Evolutionary conservation across 2,797 vertebrate genomes (phyloP), one percentile per base, ranked within the genome.

Genomic region (Phylloscopus collybita): DNA sequence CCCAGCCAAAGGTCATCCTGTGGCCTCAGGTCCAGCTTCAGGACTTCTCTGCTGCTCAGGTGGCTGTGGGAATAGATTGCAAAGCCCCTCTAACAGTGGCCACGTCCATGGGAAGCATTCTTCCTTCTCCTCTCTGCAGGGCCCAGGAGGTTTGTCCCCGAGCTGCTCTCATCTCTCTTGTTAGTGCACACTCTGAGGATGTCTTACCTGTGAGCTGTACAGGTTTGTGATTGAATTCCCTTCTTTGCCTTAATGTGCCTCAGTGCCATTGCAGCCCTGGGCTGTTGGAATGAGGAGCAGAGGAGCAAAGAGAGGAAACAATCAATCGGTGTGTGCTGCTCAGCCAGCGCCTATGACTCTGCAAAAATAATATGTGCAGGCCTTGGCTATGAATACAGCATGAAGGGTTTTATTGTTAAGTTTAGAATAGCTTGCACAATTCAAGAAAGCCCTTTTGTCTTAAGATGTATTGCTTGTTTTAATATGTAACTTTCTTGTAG

Each of bases 281-380:
- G 34, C 60, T 81, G 67, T 53, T 92, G 79, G 65, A 80, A 16
- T 60, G 89, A 97, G 97, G 87, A 84, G 78, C 49, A 78, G 80
- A 97, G 94, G 95, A 96, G 74, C 53, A 96, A 88, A 89, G 96
- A 94, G 91, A 91, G 95, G 95, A 96, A 96, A 91, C 67, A 38
- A 57, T 92, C 64, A 44, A 42, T 95, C 56, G 92, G 71, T 92
- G 95, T 93, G 92, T 57, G 91, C 92, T 96, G 93, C 69, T 78
- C 40, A 5, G 78, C 18, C 3, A 3, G 32, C 49, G 86, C 97
- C 94, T n/a, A n/a, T n/a, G n/a, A n/a, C n/a, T n/a, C n/a, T n/a
- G n/a, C n/a, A n/a, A n/a, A n/a, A n/a, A n/a, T n/a, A n/a, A n/a
- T n/a, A n/a, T n/a, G n/a, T n/a, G n/a, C n/a, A n/a, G n/a, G n/a